phyloP scores from a whole-genome alignment of 2,797 vertebrate species.

The Cichlasoma orientale region DNA sequence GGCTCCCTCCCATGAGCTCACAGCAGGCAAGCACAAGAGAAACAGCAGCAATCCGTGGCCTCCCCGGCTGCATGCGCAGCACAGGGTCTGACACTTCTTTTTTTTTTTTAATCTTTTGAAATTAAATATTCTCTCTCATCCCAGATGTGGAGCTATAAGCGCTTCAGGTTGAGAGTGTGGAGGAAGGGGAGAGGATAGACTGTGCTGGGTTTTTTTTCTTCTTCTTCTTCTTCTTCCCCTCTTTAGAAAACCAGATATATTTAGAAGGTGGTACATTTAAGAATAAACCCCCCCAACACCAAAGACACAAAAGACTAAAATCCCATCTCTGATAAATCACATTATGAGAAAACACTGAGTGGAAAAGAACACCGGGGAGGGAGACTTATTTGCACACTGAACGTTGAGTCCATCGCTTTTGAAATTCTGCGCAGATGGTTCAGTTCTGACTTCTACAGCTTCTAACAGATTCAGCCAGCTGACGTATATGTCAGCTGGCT shows the following conservation, averaged over 20 bases:
- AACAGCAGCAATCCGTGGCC: constrained; percentile 49
- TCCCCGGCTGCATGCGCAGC: constrained; percentile 27
- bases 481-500: constrained; percentile 35
- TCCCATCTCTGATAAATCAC: constrained; percentile 71
- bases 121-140: constrained; percentile 82
- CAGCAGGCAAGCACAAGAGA: constrained; percentile 44
- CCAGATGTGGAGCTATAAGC: constrained; percentile 67
- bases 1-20: constrained; percentile 45
- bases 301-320: constrained; percentile 54
- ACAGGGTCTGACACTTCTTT: constrained; percentile 36
- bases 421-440: constrained; percentile 62
- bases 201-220: neutral
- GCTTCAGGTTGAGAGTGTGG: constrained; percentile 59
- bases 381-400: constrained; percentile 39
- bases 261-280: constrained; percentile 73
- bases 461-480: constrained; percentile 21
- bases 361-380: constrained; percentile 19
- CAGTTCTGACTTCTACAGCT: constrained; percentile 40
- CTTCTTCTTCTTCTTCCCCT: constrained; percentile 23
- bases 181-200: neutral
- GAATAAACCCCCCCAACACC: constrained; percentile 51
- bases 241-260: constrained; percentile 77
- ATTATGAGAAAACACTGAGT: constrained; percentile 51
- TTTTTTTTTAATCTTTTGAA: constrained; percentile 47
- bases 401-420: constrained; percentile 51